Evolutionary conservation across 2,797 vertebrate species (phyloP).

Genomic region (Rhinella marina): DNA sequence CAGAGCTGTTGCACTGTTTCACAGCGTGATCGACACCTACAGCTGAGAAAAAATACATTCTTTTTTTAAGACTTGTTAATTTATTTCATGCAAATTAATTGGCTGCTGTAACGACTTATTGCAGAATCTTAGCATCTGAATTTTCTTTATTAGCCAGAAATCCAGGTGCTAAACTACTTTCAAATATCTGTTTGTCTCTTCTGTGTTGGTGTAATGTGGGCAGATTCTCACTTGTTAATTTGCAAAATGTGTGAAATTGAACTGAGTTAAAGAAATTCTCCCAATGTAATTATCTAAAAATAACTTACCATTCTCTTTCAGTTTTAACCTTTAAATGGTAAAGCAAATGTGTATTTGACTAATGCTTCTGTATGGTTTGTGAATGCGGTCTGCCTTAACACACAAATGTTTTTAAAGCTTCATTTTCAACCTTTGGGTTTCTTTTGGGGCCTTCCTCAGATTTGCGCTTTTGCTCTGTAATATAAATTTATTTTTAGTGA

Average conservation of each 20-base stretch:
- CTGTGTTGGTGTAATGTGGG: slow-evolving; percentile 69
- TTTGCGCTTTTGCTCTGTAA: background rate
- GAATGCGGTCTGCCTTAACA: background rate
- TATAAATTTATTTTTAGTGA: background rate
- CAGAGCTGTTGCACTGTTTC: slow-evolving; percentile 64
- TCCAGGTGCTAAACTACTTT: slow-evolving; percentile 74
- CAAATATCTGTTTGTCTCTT: slow-evolving; percentile 73
- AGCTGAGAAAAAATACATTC: slow-evolving; percentile 50
- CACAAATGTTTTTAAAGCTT: background rate
- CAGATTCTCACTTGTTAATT: slow-evolving; percentile 77
- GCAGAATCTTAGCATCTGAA: slow-evolving; percentile 69
- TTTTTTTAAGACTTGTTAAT: slow-evolving; percentile 73
- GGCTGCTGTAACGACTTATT: slow-evolving; percentile 67
- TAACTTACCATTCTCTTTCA: slow-evolving; percentile 47
- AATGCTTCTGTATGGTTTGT: background rate
- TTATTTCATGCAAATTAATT: slow-evolving; percentile 76
- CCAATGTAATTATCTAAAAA: slow-evolving; percentile 58
- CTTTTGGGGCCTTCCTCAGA: background rate
- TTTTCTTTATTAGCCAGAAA: slow-evolving; percentile 73
- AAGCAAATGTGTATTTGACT: slow-evolving; percentile 33
- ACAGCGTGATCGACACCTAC: slow-evolving; percentile 63
- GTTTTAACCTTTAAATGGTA: slow-evolving; percentile 52
- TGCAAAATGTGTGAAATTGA: slow-evolving; percentile 64
- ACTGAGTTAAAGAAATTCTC: slow-evolving; percentile 39
- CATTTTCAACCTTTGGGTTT: background rate